Conservation (phyloP, 2,797 vertebrate species). For the Dendrocincla tyrannina region DNA sequence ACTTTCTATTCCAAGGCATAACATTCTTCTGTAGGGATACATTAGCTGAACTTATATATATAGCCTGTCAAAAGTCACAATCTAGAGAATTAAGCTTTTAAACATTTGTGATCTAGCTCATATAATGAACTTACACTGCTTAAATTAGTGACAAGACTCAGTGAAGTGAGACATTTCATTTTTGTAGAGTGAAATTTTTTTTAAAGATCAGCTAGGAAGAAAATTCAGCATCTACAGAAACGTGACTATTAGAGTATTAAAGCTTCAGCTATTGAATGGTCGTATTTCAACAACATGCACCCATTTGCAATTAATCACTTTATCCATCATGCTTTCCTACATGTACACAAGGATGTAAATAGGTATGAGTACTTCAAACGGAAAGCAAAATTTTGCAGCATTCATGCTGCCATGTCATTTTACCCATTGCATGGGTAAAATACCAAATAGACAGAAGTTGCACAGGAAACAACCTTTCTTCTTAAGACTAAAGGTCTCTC, state of each 20-base stretch:
- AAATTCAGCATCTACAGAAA: slow-evolving; percentile 12
- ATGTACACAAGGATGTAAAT: background rate
- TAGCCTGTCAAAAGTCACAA: background rate
- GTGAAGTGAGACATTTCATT: slow-evolving; percentile 21
- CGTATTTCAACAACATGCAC: background rate
- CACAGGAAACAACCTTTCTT: background rate
- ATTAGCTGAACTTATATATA: background rate
- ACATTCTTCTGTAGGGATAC: background rate
- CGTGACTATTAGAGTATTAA: background rate
- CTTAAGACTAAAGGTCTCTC: background rate
- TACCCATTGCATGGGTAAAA: background rate
- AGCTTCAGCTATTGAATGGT: background rate
- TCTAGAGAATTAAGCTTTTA: slow-evolving; percentile 15
- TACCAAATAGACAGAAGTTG: background rate
- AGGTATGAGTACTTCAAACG: background rate
- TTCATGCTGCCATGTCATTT: fast-evolving
- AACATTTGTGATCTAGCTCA: background rate
- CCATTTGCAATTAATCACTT: background rate
- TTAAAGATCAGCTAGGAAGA: background rate
- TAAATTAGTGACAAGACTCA: slow-evolving; percentile 5
- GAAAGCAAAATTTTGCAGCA: background rate
- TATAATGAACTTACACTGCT: background rate
- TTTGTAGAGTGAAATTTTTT: slow-evolving; percentile 32
- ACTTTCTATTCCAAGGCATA: background rate
- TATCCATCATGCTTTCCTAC: background rate